phyloP scores from a whole-genome alignment of 2,888 invertebrate genomes.

The Netelia fuscicornis region DNA sequence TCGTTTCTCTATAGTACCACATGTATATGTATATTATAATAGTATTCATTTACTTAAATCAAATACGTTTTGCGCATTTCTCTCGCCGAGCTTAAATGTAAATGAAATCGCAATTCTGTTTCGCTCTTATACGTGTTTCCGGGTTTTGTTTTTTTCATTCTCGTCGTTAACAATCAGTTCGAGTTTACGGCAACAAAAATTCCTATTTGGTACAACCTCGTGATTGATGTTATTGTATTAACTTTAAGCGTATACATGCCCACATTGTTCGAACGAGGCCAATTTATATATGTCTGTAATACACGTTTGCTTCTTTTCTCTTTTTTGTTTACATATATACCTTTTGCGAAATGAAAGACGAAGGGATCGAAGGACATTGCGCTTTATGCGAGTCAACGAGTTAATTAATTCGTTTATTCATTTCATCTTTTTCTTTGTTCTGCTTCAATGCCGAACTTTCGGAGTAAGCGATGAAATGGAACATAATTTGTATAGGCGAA shows the following conservation, averaged over 20 bases:
- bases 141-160: conserved; percentile 5
- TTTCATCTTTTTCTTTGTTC: neutral
- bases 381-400: conserved; percentile 38
- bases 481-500: neutral
- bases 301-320: neutral
- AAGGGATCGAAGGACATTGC: conserved; percentile 32
- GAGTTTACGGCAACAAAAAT: conserved; percentile 50
- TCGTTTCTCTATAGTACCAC: conserved; percentile 36
- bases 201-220: conserved; percentile 57
- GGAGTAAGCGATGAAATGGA: conserved; percentile 20
- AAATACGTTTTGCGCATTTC: conserved; percentile 5
- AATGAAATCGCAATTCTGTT: neutral
- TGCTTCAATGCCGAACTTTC: conserved; percentile 7
- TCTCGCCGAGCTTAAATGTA: conserved; percentile 17
- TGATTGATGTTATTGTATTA: conserved; percentile 23
- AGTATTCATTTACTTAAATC: conserved; percentile 11
- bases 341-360: conserved; percentile 50
- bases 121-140: conserved; percentile 14
- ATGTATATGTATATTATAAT: conserved; percentile 25
- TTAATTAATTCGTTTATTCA: conserved; percentile 24
- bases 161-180: conserved; percentile 44
- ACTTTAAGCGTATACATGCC: conserved; percentile 30
- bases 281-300: conserved; percentile 31
- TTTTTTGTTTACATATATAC: conserved; percentile 7
- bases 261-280: conserved; percentile 38